A percentile compares a stretch with the other conserved stretches of the same genome.
Conservation (phyloP, 1,140 invertebrate genomes). For the Cheumatopsyche charites region DNA sequence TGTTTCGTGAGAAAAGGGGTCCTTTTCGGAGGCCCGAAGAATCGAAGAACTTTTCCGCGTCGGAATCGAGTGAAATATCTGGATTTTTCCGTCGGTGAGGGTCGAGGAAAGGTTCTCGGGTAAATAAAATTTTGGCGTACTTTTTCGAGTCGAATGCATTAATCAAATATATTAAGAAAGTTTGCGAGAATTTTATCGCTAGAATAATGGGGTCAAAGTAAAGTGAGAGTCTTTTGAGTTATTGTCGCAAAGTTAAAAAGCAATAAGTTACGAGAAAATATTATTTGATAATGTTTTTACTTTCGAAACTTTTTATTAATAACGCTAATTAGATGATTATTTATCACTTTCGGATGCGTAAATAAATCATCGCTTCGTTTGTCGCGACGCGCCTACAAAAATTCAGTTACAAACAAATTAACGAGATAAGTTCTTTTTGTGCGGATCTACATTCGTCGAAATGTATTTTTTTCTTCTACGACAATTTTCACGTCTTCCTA, state of each 20-base stretch:
- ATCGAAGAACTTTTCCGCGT: too few relatives aligned
- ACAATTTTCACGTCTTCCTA: too few relatives aligned
- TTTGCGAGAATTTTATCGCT: conserved; percentile 18
- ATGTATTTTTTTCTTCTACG: too few relatives aligned
- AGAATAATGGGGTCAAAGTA: conserved; percentile 25
- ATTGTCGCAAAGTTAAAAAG: conserved; percentile 25
- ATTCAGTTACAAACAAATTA: too few relatives aligned
- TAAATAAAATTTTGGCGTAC: too few relatives aligned
- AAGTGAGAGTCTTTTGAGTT: conserved; percentile 20
- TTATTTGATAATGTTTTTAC: conserved; percentile 20
- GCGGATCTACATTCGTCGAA: too few relatives aligned
- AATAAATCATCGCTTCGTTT: conserved; percentile 11
- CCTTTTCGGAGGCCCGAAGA: too few relatives aligned
- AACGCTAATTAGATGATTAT: conserved; percentile 18
- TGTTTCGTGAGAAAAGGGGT: too few relatives aligned
- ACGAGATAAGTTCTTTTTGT: too few relatives aligned
- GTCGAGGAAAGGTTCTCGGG: too few relatives aligned
- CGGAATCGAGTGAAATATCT: too few relatives aligned
- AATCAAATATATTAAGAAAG: conserved; percentile 28
- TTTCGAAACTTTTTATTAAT: conserved; percentile 18
- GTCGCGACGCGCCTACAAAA: neutral
- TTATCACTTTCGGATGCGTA: conserved; percentile 22
- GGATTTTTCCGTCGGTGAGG: too few relatives aligned
- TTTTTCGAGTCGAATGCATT: conserved; percentile 25
- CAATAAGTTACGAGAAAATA: conserved; percentile 21